phyloP scores from a whole-genome alignment of 2,797 vertebrate genomes.

The Brachyalestes nurse region DNA sequence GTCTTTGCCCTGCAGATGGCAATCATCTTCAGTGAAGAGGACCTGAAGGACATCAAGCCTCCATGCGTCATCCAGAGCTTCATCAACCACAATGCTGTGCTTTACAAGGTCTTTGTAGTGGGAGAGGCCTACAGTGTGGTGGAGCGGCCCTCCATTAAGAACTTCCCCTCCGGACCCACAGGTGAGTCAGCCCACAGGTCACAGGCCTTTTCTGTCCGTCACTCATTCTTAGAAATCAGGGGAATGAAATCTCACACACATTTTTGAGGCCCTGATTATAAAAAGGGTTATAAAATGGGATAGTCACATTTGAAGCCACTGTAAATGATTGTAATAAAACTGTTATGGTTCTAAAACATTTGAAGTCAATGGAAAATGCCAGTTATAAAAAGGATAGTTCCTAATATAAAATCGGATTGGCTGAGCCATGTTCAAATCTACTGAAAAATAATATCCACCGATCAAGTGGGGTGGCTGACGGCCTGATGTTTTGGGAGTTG shows the following conservation, averaged over 20 bases:
- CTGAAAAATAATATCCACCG: too few relatives aligned
- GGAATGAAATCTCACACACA: too few relatives aligned
- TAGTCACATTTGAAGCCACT: too few relatives aligned
- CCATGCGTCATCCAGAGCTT: constrained; percentile 98
- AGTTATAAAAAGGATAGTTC: too few relatives aligned
- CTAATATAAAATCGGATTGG: too few relatives aligned
- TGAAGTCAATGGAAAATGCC: too few relatives aligned
- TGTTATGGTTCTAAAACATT: too few relatives aligned
- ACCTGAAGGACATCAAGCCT: constrained; percentile 89
- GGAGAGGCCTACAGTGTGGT: constrained; percentile 97
- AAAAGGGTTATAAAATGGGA: not conserved
- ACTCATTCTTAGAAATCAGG: too few relatives aligned
- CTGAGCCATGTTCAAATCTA: too few relatives aligned
- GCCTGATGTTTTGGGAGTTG: too few relatives aligned
- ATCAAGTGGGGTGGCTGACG: too few relatives aligned
- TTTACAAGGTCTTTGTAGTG: constrained; percentile 98
- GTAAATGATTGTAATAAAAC: not conserved
- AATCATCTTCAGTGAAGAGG: constrained; percentile 96
- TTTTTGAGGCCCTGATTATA: not conserved
- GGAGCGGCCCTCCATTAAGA: constrained; percentile 95
- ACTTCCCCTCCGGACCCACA: constrained; percentile 93
- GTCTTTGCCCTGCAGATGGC: constrained; percentile 85
- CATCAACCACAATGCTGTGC: constrained; percentile 97
- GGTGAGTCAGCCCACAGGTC: constrained; percentile 73
- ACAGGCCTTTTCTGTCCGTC: not conserved